Base-by-base conservation (phyloP, 2,113 vertebrate species). In the Grammomys surdaster region DNA sequence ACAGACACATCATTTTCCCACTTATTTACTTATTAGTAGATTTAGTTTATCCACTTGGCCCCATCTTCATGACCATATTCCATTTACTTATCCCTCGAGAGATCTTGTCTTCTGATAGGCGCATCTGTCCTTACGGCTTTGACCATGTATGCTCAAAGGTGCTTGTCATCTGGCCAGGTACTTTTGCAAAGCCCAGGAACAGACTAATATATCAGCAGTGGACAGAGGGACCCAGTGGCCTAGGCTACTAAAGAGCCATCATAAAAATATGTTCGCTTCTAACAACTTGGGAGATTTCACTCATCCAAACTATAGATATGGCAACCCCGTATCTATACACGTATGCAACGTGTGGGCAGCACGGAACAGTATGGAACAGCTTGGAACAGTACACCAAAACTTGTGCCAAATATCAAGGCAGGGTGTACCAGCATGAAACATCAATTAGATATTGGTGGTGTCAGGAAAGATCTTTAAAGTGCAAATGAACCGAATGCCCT, bases 401-500 rank as follows among this genome's bases (percentile, higher is more conserved):
- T 14, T 24, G 48, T 33, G 75, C 28, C 28, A 12, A 20, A 24
- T n/a, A 8, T n/a, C 17, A 48, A 22, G 65, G 36, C 4, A 70
- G 60, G 33, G 54, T 19, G 36, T 70, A 67, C 86, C 80, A n/a
- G 63, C 78, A 31, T 24, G 36, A 58, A 43, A 58, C 26, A 54
- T 46, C 63, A n/a, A 0, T 11, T 40, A 36, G 65, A n/a, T 9
- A 10, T 58, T 17, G 10, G 5, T 16, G 20, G 51, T 60, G 11
- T 9, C 28, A 31, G 51, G 43, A 94, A 33, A 77, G 69, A 60
- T 43, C 60, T 89, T 73, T 56, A 89, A 70, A 19, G n/a, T 33
- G 63, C 76, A 93, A 84, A 95, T 89, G 91, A 93, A 40, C 54
- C 60, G 46, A 80, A 86, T 95, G 96, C 96, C 43, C 58, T 78